phyloP scores from a whole-genome alignment of 1,140 invertebrate genomes.

The Tetramorium parvispinum region DNA sequence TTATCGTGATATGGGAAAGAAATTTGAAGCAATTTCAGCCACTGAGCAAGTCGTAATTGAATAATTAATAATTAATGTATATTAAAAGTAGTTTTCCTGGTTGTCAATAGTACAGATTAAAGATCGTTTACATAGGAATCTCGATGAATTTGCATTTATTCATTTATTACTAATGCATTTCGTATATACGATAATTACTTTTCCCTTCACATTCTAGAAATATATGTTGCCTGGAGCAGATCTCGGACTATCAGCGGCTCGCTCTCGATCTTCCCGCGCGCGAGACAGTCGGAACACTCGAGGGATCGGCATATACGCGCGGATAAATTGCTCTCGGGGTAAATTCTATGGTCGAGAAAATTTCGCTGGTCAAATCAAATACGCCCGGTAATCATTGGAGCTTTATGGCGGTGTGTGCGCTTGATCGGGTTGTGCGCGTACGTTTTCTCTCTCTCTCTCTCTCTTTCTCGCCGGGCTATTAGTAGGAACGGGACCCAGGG shows the following conservation, averaged over 20 bases:
- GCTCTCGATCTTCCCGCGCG: constrained; percentile 33
- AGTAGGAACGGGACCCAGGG: constrained; percentile 31
- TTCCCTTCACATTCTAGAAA: constrained; percentile 55
- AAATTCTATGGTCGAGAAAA: constrained; percentile 61
- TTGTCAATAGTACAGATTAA: background rate
- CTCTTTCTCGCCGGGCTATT: constrained; percentile 9
- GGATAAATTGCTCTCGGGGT: constrained; percentile 54
- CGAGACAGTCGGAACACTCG: constrained; percentile 43
- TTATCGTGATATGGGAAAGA: background rate
- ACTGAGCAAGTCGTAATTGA: background rate
- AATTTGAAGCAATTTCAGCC: background rate
- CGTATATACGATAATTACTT: constrained; percentile 40
- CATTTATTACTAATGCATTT: constrained; percentile 52
- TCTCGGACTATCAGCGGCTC: constrained; percentile 22
- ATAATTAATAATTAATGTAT: background rate
- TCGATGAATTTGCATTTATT: constrained; percentile 31
- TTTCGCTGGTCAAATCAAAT: constrained; percentile 57
- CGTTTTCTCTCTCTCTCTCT: constrained; percentile 5
- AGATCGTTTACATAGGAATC: background rate
- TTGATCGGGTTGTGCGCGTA: constrained; percentile 21
- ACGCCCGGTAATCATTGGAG: constrained; percentile 55
- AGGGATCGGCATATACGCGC: constrained; percentile 23
- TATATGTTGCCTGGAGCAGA: constrained; percentile 45
- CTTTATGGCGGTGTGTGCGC: constrained; percentile 46
- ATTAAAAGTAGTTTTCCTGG: background rate